These are phyloP conservation scores for Mechanitis mazaeus DNA, from an alignment of 2,888 invertebrate genomes.

Conservation along the genomic window DNA sequence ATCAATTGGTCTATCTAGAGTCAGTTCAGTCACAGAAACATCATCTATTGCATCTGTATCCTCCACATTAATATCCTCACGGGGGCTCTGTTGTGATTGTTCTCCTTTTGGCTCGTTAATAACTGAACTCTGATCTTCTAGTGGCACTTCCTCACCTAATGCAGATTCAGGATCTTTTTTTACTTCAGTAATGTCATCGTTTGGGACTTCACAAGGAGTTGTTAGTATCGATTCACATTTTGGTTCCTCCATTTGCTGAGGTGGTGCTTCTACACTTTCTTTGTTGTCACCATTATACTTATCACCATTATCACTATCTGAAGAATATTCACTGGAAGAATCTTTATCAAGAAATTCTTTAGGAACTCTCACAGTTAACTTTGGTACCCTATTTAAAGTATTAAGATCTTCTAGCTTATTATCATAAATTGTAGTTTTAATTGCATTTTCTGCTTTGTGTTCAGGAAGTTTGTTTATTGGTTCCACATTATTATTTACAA, in stretches of 20 bases:
- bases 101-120: conserved; percentile 57
- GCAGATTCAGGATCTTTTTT: conserved; percentile 32
- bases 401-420: conserved; percentile 64
- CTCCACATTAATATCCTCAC: conserved; percentile 50
- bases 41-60: conserved; percentile 67
- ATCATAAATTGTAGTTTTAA: conserved; percentile 70
- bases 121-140: conserved; percentile 41
- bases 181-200: conserved; percentile 21
- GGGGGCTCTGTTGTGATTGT: conserved; percentile 42
- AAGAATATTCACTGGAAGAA: conserved; percentile 72
- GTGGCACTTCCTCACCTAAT: conserved; percentile 38
- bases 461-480: conserved; percentile 42
- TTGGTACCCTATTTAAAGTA: conserved; percentile 78
- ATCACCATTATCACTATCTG: conserved; percentile 78
- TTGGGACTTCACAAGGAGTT: conserved; percentile 12
- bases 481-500: conserved; percentile 63
- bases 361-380: conserved; percentile 81
- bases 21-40: conserved; percentile 81
- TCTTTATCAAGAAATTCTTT: conserved; percentile 76
- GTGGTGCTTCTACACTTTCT: conserved; percentile 40
- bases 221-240: conserved; percentile 29
- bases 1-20: conserved; percentile 84
- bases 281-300: conserved; percentile 77
- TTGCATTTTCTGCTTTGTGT: conserved; percentile 54
- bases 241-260: conserved; percentile 35